Percentiles rank a stretch among this genome's conserved stretches.
These are phyloP conservation scores for Saccopteryx leptura DNA, from an alignment of 2,113 vertebrate species.

Conservation along the genomic window DNA sequence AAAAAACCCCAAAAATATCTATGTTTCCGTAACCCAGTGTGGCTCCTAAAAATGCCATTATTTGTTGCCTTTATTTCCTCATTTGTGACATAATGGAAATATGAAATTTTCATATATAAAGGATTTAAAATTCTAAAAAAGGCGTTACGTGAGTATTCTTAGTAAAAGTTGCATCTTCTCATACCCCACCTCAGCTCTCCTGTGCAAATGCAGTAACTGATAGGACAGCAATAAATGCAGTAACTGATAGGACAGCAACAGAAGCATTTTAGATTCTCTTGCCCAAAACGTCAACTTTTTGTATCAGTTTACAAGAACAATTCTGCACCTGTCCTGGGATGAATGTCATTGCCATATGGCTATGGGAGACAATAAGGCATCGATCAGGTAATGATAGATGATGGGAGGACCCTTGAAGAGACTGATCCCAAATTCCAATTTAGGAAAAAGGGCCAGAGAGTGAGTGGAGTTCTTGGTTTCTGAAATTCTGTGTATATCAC, in stretches of 20 bases:
- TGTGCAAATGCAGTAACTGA: neutral
- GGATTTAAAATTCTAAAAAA: conserved; percentile 37
- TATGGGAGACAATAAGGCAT: neutral
- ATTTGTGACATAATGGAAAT: conserved; percentile 24
- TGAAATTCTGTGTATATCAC: neutral
- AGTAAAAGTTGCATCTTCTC: neutral
- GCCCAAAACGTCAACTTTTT: neutral
- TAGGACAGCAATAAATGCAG: neutral
- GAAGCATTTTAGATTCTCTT: neutral
- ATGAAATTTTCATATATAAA: conserved; percentile 25
- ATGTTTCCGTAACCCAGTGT: neutral
- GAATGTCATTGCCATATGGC: neutral
- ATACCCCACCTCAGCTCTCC: neutral
- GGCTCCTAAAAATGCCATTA: neutral
- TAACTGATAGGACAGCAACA: neutral
- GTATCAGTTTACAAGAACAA: neutral
- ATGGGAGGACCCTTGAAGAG: neutral
- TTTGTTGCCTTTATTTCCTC: conserved; percentile 9
- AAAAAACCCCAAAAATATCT: neutral
- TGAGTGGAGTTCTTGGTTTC: neutral
- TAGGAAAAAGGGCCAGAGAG: neutral
- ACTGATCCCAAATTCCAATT: neutral
- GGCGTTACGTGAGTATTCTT: neutral
- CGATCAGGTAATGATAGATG: neutral
- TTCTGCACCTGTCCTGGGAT: neutral